Evolutionary conservation across 2,888 invertebrate genomes (phyloP), one percentile per base, ranked within the genome.

Genomic region (Synergus gifuensis): DNA sequence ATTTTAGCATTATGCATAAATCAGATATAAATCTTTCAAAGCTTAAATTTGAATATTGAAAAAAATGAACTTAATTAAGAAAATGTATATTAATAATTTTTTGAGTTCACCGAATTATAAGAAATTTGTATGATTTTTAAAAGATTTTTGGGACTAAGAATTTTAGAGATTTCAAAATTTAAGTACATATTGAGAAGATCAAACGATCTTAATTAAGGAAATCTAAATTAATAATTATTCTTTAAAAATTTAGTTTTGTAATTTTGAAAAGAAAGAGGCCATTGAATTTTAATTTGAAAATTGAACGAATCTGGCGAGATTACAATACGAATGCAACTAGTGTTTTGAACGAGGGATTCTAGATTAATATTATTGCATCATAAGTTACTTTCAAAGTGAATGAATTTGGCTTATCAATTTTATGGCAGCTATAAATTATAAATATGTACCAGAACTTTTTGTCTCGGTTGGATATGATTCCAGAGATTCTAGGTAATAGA

Each of bases 291-390:
- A 3, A 18, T 11, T 18, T 5, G n/a, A 18, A 11, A 58, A 58
- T 58, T 18, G 18, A 58, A 18, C n/a, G 8, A 58, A 58, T 58
- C 58, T 18, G 36, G 49, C 16, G 16, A 22, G 11, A 46, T 46
- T 69, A 36, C 28, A 69, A 46, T 8, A 36, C 4, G 49, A 69
- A 69, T 36, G 69, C 49, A 69, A 69, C 49, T 69, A 28, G n/a
- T 69, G 49, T 69, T 49, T 49, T 22, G 5, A 36, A 28, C 3
- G 22, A 2, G 46, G 9, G 46, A 46, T 67, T 46, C 22, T 42
- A 66, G n/a, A 69, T 49, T 49, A 69, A 28, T 28, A 5, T 69
- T 22, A 49, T 69, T 69, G 11, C 3, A 69, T 69, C 22, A 49
- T 9, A 28, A 12, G 8, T 69, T 69, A 16, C 14, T 4, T 46